These are phyloP conservation scores for Myrmophylax atrothorax DNA, from an alignment of 2,113 vertebrate genomes.

Conservation along the genomic window DNA sequence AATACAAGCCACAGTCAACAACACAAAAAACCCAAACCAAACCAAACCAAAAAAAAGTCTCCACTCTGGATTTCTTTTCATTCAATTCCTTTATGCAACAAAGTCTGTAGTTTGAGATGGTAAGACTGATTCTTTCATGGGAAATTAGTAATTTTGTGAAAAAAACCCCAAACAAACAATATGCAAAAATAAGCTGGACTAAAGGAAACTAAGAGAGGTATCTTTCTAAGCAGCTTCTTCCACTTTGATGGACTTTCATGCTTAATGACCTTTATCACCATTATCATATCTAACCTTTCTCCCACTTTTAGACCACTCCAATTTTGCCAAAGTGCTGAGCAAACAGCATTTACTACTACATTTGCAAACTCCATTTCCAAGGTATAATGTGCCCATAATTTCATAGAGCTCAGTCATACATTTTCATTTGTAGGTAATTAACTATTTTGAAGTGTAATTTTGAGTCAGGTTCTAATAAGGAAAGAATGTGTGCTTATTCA, in stretches of 20 bases:
- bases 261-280: background rate
- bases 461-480: background rate
- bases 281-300: background rate
- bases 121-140: background rate
- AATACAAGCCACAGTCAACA: fast-evolving
- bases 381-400: background rate
- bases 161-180: background rate
- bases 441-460: background rate
- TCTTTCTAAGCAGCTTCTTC: background rate
- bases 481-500: background rate
- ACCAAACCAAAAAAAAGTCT: background rate
- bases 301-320: background rate
- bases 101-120: background rate
- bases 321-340: background rate
- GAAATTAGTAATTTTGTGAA: background rate
- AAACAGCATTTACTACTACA: background rate
- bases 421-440: background rate
- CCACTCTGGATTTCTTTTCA: background rate
- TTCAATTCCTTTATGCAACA: background rate
- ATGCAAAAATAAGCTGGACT: background rate
- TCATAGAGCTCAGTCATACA: background rate
- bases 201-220: background rate
- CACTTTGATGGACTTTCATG: background rate
- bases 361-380: background rate
- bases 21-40: too few relatives aligned